phyloP scores from a whole-genome alignment of 2,888 invertebrate species.

The Drosophila aldrichi region DNA sequence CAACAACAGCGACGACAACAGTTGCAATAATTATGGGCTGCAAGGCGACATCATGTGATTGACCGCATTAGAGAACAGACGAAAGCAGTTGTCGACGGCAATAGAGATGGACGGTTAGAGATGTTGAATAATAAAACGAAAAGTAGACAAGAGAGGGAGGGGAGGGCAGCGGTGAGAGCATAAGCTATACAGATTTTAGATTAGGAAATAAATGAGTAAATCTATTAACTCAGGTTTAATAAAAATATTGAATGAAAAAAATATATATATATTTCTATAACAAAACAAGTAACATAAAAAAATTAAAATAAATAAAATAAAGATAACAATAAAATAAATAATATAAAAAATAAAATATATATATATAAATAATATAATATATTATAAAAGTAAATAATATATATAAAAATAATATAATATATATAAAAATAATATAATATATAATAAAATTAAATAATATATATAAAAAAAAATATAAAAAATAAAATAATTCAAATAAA shows the following conservation, averaged over 20 bases:
- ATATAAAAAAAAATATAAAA: too few relatives aligned
- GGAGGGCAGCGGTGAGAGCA: neutral
- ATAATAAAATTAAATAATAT: too few relatives aligned
- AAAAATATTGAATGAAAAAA: neutral
- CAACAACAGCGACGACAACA: slow-evolving; percentile 37
- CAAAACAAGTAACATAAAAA: neutral
- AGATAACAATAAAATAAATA: too few relatives aligned
- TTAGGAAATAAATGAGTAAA: too few relatives aligned
- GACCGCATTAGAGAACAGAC: slow-evolving; percentile 66
- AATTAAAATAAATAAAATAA: neutral
- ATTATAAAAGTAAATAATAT: too few relatives aligned
- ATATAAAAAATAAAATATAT: too few relatives aligned
- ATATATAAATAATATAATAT: too few relatives aligned
- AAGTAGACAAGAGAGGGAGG: neutral
- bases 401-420: too few relatives aligned
- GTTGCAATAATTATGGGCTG: slow-evolving; percentile 58
- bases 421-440: too few relatives aligned
- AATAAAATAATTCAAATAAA: too few relatives aligned
- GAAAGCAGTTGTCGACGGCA: slow-evolving; percentile 19
- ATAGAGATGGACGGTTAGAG: slow-evolving; percentile 2
- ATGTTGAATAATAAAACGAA: neutral
- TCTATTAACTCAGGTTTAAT: too few relatives aligned
- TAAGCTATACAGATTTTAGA: neutral
- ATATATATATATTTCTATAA: too few relatives aligned
- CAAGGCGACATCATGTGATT: slow-evolving; percentile 70